Conservation (phyloP, 2,797 vertebrate species). For the Austrolebias charrua region DNA sequence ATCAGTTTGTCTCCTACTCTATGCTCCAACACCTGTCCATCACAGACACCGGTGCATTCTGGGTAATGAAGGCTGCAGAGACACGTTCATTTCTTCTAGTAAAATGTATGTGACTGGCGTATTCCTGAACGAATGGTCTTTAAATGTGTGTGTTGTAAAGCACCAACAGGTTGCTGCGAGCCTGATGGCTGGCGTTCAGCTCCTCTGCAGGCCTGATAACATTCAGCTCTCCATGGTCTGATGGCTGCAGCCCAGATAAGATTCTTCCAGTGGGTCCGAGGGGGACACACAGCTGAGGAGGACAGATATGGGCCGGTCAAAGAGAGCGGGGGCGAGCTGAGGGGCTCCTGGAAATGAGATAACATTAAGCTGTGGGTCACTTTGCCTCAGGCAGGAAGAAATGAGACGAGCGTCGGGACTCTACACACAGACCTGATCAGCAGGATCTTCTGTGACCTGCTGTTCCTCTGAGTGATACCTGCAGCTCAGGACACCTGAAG, state of each 20-base stretch:
- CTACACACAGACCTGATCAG: constrained; percentile 23
- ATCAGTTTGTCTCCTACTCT: too few species aligned
- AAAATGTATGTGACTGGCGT: too few species aligned
- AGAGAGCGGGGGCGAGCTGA: constrained; percentile 13
- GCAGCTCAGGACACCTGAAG: not conserved
- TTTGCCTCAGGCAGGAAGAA: constrained; percentile 23
- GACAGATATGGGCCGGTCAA: constrained; percentile 26
- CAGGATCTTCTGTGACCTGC: constrained; percentile 13
- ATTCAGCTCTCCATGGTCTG: constrained; percentile 1
- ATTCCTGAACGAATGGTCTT: not conserved
- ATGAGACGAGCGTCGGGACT: constrained; percentile 15
- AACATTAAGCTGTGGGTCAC: constrained; percentile 23
- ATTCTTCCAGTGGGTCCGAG: not conserved
- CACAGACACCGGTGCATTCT: not conserved
- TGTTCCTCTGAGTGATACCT: constrained; percentile 6
- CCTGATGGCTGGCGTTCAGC: not conserved
- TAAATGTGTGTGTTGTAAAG: not conserved
- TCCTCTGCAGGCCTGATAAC: constrained; percentile 9
- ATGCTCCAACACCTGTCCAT: not conserved
- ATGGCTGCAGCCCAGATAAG: constrained; percentile 16
- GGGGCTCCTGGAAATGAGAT: constrained; percentile 34
- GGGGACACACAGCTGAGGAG: constrained; percentile 1
- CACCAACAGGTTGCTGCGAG: not conserved
- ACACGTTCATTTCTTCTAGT: too few species aligned
- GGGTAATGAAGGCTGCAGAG: not conserved